A percentile compares a stretch with the other conserved stretches of the same genome.
These are phyloP conservation scores for Drosophila quinaria DNA, from an alignment of 2,888 invertebrate genomes.

Conservation along the genomic window DNA sequence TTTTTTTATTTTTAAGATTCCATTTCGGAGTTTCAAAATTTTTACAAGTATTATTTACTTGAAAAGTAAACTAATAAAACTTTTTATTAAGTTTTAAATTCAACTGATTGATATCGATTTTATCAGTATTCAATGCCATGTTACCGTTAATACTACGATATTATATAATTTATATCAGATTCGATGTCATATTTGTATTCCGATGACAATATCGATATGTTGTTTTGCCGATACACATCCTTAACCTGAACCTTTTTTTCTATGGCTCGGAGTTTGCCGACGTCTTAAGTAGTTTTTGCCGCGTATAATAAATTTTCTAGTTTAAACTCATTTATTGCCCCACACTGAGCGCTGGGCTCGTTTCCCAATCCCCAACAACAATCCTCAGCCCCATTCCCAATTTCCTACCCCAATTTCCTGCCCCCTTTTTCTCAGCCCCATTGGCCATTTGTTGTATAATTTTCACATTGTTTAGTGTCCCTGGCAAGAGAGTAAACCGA, in stretches of 20 bases:
- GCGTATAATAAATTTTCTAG: conserved; percentile 80
- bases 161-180: too few species aligned
- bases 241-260: not conserved
- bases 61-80: too few species aligned
- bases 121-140: too few species aligned
- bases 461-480: conserved; percentile 79
- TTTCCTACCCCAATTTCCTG: not conserved
- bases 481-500: conserved; percentile 36
- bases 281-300: conserved; percentile 79
- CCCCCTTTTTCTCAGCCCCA: conserved; percentile 32
- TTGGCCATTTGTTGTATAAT: conserved; percentile 78
- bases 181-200: too few species aligned
- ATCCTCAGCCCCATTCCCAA: not conserved
- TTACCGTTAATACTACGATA: too few species aligned
- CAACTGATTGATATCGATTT: too few species aligned
- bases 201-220: too few species aligned
- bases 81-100: too few species aligned
- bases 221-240: not conserved
- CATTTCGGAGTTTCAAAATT: too few species aligned
- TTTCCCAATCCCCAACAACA: not conserved
- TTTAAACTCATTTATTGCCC: conserved; percentile 80
- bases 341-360: conserved; percentile 44
- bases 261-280: conserved; percentile 15
- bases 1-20: too few species aligned
- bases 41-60: too few species aligned